Base-by-base conservation (phyloP, 2,888 invertebrate species). In the Sericinus montela region DNA sequence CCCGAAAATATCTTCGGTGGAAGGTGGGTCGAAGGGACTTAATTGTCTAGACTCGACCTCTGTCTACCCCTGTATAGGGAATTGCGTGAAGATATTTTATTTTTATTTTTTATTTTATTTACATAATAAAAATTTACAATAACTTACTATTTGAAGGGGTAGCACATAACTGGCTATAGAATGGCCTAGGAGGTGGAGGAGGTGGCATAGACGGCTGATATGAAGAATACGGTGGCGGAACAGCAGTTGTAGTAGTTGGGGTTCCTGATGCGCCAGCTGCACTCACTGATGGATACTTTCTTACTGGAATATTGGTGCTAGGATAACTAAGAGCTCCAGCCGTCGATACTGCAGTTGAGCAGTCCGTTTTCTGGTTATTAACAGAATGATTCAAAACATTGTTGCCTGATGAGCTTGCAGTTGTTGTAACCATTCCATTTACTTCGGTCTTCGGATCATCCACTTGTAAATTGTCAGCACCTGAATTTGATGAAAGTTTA, bases 171-270 rank as follows among this genome's bases (percentile, higher is more conserved):
- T 48, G 38, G 28, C 29, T 45, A 36, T 29, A 45, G 28, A 32
- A 42, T 8, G 50, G 25, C 13, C 50, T 37, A 13, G 42, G 36
- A 3, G 50, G 45, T n/a, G 45, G 45, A 28, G 45, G 50, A 14
- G 50, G 45, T 1, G 45, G 50, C 1, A 50, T 30, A 14, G 45
- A 35, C n/a, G 45, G 32, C 41, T 45, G 50, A 42, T 42, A 51
- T 8, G 50, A 37, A 10, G 50, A 15, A n/a, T 19, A 45, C 14
- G 50, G 28, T 0, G 42, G 45, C 8, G 45, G 16, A 6, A 45
- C 41, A 10, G 30, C 37, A 16, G 30, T 11, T 0, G 30, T 25
- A 16, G 30, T 39, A 7, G n/a, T n/a, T n/a, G 19, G 19, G 19
- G 25, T 25, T 25, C 32, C 37, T 6, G 37, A 9, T 7, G 37